Evolutionary conservation across 2,113 vertebrate genomes (phyloP).

Genomic region (Pseudonaja textilis): DNA sequence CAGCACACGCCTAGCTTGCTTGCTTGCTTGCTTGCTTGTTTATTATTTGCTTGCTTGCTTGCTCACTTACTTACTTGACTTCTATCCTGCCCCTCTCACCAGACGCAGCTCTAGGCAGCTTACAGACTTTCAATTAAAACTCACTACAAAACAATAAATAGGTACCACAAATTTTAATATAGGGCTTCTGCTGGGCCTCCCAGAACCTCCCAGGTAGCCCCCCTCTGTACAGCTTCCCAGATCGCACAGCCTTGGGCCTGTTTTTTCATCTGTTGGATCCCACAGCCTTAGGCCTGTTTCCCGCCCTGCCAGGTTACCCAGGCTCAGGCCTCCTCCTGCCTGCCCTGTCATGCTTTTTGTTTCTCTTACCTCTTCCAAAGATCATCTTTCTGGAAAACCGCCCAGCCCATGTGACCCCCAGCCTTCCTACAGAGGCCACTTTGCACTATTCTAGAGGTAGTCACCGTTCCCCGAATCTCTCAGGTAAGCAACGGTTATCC

Average conservation of each 20-base stretch:
- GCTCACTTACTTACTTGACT: not conserved
- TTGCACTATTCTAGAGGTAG: not conserved
- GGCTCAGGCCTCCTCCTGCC: not conserved
- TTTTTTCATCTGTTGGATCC: not conserved
- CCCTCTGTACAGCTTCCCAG: not conserved
- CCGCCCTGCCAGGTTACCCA: not conserved
- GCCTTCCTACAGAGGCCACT: not conserved
- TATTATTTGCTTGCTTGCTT: not conserved
- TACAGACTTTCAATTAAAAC: not conserved
- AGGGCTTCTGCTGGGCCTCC: not conserved
- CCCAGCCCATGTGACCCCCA: not conserved
- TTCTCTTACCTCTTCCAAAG: not conserved
- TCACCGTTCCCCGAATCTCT: not conserved
- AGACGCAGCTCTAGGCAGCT: not conserved
- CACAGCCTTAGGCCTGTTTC: not conserved
- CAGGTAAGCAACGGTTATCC: not conserved
- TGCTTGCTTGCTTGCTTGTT: not conserved
- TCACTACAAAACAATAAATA: not conserved
- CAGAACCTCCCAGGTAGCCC: not conserved
- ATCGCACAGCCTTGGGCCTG: not conserved
- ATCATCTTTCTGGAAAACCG: not conserved
- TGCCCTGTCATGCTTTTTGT: not conserved
- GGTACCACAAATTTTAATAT: not conserved
- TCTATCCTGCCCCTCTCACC: not conserved
- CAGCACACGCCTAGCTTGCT: not conserved